Conservation (phyloP, 2,113 vertebrate species). For the Xenus cinereus region DNA sequence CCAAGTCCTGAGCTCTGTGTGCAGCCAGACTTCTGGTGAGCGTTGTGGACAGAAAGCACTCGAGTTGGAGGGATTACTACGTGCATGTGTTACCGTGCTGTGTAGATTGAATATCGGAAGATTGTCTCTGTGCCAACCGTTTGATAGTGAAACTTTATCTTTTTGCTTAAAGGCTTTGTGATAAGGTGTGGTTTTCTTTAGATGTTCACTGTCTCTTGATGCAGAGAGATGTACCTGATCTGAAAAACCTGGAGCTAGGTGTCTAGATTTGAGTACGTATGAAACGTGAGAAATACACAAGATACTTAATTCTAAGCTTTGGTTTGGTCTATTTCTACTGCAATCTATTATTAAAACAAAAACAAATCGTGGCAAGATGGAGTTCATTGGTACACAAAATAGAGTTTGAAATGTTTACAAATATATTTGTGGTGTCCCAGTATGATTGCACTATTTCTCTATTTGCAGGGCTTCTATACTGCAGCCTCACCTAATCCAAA, state of each 20-base stretch:
- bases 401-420: not conserved
- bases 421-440: not conserved
- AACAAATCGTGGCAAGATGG: not conserved
- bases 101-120: fast-evolving
- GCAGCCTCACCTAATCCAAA: not conserved
- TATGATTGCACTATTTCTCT: not conserved
- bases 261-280: not conserved
- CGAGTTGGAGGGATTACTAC: not conserved
- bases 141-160: not conserved
- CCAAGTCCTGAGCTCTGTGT: not conserved
- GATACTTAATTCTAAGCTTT: not conserved
- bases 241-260: not conserved
- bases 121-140: not conserved
- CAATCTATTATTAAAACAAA: not conserved
- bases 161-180: not conserved
- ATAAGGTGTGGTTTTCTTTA: not conserved
- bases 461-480: not conserved
- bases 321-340: not conserved
- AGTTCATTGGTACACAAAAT: not conserved
- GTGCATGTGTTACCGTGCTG: fast-evolving
- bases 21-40: not conserved
- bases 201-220: not conserved
- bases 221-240: not conserved
- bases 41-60: not conserved
- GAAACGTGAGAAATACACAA: not conserved